phyloP scores from a whole-genome alignment of 1,140 invertebrate genomes.

The Ylistrum balloti region DNA sequence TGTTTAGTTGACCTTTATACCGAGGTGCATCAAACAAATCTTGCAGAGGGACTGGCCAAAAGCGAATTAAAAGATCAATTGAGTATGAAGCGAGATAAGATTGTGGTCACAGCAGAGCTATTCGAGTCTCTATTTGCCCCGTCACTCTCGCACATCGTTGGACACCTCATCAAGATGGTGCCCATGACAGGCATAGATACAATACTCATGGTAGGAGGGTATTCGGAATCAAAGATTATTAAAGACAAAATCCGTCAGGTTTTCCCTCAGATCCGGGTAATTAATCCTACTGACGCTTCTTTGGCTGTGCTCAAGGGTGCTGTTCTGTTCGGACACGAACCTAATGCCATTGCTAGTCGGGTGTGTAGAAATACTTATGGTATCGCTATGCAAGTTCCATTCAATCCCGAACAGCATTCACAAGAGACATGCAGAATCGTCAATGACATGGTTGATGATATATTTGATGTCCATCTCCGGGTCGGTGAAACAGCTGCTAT shows the following conservation, averaged over 20 bases:
- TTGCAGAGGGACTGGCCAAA: constrained; percentile 46
- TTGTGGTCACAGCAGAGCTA: constrained; percentile 45
- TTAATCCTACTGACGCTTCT: constrained; percentile 56
- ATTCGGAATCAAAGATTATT: constrained; percentile 63
- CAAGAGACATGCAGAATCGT: constrained; percentile 46
- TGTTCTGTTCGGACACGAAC: constrained; percentile 61
- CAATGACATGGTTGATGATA: constrained; percentile 58
- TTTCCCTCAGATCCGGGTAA: constrained; percentile 54
- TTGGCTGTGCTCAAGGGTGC: constrained; percentile 63
- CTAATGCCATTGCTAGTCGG: constrained; percentile 57
- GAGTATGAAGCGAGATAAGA: constrained; percentile 49
- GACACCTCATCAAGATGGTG: constrained; percentile 27
- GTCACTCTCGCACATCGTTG: constrained; percentile 54
- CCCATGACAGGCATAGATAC: constrained; percentile 43
- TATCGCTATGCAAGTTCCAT: constrained; percentile 52
- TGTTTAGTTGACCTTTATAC: background rate
- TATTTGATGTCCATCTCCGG: constrained; percentile 63
- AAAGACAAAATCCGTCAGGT: constrained; percentile 49
- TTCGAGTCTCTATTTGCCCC: constrained; percentile 51
- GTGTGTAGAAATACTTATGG: constrained; percentile 65
- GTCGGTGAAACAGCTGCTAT: constrained; percentile 56
- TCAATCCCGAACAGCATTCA: background rate
- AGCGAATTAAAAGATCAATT: constrained; percentile 31
- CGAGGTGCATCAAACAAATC: background rate
- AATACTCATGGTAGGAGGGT: constrained; percentile 64